Percentiles rank a stretch among this genome's conserved stretches.
phyloP scores from a whole-genome alignment of 2,888 invertebrate genomes.

The Siphonodentalium dalli region DNA sequence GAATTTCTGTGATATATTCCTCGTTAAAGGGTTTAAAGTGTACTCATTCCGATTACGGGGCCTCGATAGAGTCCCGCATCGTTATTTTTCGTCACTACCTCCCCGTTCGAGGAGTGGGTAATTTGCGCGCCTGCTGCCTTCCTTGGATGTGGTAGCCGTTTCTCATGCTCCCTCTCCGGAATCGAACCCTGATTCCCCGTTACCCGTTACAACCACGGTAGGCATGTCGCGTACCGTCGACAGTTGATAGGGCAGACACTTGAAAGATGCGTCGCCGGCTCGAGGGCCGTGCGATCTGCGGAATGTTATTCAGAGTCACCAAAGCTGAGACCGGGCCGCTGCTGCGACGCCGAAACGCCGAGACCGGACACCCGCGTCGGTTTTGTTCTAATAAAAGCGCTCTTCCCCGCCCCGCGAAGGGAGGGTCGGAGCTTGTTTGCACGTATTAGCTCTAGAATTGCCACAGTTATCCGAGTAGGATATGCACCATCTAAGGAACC shows the following conservation, averaged over 20 bases:
- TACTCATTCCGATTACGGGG: conserved; percentile 53
- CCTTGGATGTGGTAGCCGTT: conserved; percentile 76
- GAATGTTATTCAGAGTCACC: conserved; percentile 63
- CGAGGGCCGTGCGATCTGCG: conserved; percentile 54
- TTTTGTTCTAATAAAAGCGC: too few relatives aligned
- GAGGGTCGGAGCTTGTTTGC: too few relatives aligned
- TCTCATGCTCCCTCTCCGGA: conserved; percentile 77
- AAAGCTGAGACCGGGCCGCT: conserved; percentile 41
- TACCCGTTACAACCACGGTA: conserved; percentile 75
- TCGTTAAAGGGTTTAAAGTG: too few relatives aligned
- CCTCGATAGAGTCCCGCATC: conserved; percentile 49
- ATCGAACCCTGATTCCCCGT: conserved; percentile 80
- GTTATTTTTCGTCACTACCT: conserved; percentile 66
- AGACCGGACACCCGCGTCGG: too few relatives aligned
- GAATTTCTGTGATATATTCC: too few relatives aligned
- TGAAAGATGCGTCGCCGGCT: conserved; percentile 49
- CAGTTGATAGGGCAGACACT: conserved; percentile 69
- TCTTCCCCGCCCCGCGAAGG: too few relatives aligned
- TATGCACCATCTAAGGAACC: too few relatives aligned
- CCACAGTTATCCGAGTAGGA: too few relatives aligned
- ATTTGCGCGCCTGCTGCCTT: conserved; percentile 78
- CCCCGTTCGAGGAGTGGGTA: conserved; percentile 70
- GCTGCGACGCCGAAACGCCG: too few relatives aligned
- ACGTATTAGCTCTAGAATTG: too few relatives aligned
- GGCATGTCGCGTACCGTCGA: conserved; percentile 73